A percentile compares a stretch with the other conserved stretches of the same genome.
phyloP scores from a whole-genome alignment of 37 sponge, comb jelly and placozoan species.

The Crambe crambe region DNA sequence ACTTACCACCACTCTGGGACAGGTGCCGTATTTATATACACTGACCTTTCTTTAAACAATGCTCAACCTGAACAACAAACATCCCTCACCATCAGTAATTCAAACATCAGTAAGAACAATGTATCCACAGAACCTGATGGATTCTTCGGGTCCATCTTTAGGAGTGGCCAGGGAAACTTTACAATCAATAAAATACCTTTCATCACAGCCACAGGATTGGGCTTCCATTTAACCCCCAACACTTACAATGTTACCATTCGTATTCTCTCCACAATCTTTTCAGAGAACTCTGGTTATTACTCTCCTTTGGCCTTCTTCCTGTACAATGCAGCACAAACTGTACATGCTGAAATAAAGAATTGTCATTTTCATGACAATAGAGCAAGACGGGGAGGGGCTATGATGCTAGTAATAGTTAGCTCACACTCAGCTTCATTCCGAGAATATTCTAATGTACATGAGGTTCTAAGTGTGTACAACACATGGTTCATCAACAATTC shows the following conservation, averaged over 20 bases:
- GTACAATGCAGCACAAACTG: conserved; percentile 7
- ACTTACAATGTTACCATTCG: background rate
- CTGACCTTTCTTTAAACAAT: background rate
- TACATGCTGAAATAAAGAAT: background rate
- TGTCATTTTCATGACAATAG: background rate
- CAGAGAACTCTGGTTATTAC: conserved; percentile 1
- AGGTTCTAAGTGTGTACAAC: background rate
- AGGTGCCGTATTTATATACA: conserved; percentile 22
- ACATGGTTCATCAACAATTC: conserved; percentile 22
- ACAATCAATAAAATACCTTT: background rate
- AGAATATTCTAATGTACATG: conserved; percentile 13
- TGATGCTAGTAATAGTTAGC: background rate
- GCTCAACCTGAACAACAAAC: background rate
- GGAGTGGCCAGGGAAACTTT: background rate
- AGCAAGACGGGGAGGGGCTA: conserved; percentile 13
- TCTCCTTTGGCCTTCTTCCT: background rate
- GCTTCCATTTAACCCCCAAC: background rate
- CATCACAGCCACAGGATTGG: conserved; percentile 3
- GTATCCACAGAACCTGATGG: background rate
- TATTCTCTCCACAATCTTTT: background rate
- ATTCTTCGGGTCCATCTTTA: background rate
- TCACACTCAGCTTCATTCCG: conserved; percentile 1
- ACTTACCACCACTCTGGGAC: conserved; percentile 13
- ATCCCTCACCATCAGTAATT: conserved; percentile 7
- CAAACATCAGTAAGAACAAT: conserved; percentile 2